These are phyloP conservation scores for Zhuqinia jingwanae DNA, from an alignment of 2,888 invertebrate species.

Conservation along the genomic window DNA sequence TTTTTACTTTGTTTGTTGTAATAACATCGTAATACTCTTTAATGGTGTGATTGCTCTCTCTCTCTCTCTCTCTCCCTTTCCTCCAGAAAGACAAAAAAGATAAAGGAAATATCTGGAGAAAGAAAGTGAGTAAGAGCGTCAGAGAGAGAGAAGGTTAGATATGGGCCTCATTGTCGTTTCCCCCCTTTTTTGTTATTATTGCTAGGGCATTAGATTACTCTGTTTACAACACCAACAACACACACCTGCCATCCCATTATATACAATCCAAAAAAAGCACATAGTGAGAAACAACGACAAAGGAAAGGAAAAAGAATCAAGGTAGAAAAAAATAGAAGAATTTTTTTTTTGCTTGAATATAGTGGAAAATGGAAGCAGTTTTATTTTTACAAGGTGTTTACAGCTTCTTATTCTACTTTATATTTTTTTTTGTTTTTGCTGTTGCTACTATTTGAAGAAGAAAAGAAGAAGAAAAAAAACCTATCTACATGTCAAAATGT, in stretches of 20 bases:
- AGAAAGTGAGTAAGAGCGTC: too few relatives aligned
- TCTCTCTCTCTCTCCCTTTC: not conserved
- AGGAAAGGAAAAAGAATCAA: not conserved
- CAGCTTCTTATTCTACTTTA: too few relatives aligned
- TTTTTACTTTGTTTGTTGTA: not conserved
- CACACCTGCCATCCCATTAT: conserved; percentile 4
- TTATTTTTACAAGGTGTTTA: conserved; percentile 36
- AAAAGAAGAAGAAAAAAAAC: not conserved
- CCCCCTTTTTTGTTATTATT: not conserved
- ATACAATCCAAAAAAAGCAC: not conserved
- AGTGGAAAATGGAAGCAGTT: not conserved
- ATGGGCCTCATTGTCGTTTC: not conserved
- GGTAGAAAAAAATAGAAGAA: not conserved
- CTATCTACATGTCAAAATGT: too few relatives aligned
- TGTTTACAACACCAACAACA: not conserved
- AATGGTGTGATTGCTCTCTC: conserved; percentile 34
- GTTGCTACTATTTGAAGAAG: too few relatives aligned
- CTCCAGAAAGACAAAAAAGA: not conserved
- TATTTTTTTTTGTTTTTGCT: too few relatives aligned
- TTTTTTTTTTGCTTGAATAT: not conserved
- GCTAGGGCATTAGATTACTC: not conserved
- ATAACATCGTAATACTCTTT: conserved; percentile 13
- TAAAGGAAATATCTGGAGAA: too few relatives aligned
- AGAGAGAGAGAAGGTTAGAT: not conserved
- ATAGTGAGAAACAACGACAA: too few relatives aligned